These are phyloP conservation scores for Catalaphyllia jardinei DNA, from an alignment of 64 coral and sea anemone genomes.

Conservation along the genomic window DNA sequence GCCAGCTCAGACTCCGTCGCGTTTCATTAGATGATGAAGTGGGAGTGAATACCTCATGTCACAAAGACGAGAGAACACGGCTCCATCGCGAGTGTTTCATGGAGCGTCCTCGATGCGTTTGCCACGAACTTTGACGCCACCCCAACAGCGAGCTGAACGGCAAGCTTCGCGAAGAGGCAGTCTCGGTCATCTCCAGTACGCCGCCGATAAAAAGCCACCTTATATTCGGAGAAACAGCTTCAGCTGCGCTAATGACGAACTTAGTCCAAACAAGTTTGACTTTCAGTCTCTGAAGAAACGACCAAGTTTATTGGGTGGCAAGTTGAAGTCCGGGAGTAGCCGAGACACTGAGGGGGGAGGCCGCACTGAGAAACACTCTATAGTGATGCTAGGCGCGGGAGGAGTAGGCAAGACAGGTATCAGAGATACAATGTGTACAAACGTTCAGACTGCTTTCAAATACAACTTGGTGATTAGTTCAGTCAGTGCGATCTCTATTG, in stretches of 20 bases:
- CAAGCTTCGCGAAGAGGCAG: background rate
- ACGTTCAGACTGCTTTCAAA: background rate
- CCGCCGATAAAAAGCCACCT: background rate
- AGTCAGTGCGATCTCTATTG: background rate
- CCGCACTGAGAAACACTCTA: conserved; percentile 49
- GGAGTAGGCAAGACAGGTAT: conserved; percentile 71
- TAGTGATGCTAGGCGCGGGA: conserved; percentile 55
- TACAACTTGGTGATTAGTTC: background rate
- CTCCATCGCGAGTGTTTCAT: background rate
- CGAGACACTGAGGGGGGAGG: background rate
- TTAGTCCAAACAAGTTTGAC: conserved; percentile 29
- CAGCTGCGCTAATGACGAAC: background rate
- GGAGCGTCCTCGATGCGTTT: conserved; percentile 14
- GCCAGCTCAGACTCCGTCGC: background rate
- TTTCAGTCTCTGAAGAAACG: conserved; percentile 28
- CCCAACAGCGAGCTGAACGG: background rate
- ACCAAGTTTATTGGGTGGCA: conserved; percentile 42
- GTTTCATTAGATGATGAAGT: background rate
- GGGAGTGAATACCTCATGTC: background rate
- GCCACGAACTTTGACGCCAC: conserved; percentile 17
- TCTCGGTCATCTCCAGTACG: background rate
- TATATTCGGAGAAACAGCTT: conserved; percentile 47
- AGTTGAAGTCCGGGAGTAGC: conserved; percentile 17
- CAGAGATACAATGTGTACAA: background rate
- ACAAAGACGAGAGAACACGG: conserved; percentile 12